Evolutionary conservation across 2,888 invertebrate genomes (phyloP).

Genomic region (Sphaerophoria rueppellii): DNA sequence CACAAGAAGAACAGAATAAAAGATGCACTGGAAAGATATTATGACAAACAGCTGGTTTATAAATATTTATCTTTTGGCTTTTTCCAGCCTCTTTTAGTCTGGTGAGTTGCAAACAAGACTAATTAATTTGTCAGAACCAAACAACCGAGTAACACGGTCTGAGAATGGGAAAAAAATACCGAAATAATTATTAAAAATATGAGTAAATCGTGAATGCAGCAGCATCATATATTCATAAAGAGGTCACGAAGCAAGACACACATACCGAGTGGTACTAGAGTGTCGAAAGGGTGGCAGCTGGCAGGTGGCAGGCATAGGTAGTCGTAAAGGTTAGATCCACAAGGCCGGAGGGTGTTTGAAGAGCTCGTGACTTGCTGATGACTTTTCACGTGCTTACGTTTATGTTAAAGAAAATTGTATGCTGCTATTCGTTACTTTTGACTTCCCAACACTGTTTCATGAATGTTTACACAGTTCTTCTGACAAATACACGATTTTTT

Average conservation of each 20-base stretch:
- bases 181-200: conserved; percentile 32
- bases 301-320: neutral
- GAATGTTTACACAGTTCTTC: too few species aligned
- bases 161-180: neutral
- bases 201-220: conserved; percentile 2
- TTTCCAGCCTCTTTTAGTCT: conserved; percentile 38
- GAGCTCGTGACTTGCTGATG: conserved; percentile 32
- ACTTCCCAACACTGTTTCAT: neutral
- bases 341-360: conserved; percentile 18
- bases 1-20: too few species aligned
- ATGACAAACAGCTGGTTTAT: conserved; percentile 42
- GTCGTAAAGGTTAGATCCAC: conserved; percentile 11
- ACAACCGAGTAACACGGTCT: neutral
- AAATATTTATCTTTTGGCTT: conserved; percentile 45
- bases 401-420: neutral
- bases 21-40: conserved; percentile 47
- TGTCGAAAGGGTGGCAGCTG: conserved; percentile 20
- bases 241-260: conserved; percentile 42
- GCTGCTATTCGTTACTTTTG: conserved; percentile 1
- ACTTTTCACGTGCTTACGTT: neutral
- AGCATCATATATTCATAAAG: conserved; percentile 21
- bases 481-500: too few species aligned
- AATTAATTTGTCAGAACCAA: conserved; percentile 33
- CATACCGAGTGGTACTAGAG: neutral
- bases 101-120: conserved; percentile 43